A percentile compares a stretch with the other conserved stretches of the same genome.
phyloP scores from a whole-genome alignment of 2,113 vertebrate genomes.

The Sclerurus mexicanus region DNA sequence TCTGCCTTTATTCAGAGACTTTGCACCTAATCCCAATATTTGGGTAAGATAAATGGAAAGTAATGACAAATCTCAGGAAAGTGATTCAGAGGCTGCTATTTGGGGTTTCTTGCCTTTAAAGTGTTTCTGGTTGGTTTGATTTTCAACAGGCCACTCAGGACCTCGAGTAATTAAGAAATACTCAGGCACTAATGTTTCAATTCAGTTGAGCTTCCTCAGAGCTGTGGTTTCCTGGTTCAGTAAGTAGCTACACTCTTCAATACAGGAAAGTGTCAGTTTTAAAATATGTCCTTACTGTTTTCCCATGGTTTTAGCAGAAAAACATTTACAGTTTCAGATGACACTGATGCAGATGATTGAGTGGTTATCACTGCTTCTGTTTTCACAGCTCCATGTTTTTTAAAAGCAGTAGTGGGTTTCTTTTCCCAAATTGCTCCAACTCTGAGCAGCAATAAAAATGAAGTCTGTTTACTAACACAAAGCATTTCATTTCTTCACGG shows the following conservation, averaged over 20 bases:
- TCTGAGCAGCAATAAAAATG: slow-evolving; percentile 26
- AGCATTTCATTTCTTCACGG: slow-evolving; percentile 22
- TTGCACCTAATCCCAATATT: not conserved
- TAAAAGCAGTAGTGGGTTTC: not conserved
- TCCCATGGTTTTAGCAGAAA: not conserved
- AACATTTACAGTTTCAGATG: not conserved
- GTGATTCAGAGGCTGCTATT: not conserved
- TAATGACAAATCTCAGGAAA: not conserved
- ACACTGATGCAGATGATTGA: not conserved
- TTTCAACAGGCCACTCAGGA: not conserved
- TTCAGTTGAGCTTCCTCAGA: slow-evolving; percentile 2
- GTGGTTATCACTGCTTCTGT: not conserved
- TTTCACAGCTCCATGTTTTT: not conserved
- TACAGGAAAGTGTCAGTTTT: not conserved
- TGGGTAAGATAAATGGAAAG: not conserved
- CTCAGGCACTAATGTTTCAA: not conserved
- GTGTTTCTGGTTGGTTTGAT: not conserved
- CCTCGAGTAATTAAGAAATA: slow-evolving; percentile 23
- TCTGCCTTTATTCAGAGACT: not conserved
- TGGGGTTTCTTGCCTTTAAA: not conserved
- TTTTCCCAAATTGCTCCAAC: not conserved
- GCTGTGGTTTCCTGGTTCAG: not conserved
- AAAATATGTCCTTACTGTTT: not conserved
- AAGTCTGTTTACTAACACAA: slow-evolving; percentile 47
- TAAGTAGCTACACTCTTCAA: not conserved